Percentiles rank a stretch among this genome's conserved stretches.
Conservation (phyloP, 2,888 invertebrate genomes). For the Platypus cylindrus region DNA sequence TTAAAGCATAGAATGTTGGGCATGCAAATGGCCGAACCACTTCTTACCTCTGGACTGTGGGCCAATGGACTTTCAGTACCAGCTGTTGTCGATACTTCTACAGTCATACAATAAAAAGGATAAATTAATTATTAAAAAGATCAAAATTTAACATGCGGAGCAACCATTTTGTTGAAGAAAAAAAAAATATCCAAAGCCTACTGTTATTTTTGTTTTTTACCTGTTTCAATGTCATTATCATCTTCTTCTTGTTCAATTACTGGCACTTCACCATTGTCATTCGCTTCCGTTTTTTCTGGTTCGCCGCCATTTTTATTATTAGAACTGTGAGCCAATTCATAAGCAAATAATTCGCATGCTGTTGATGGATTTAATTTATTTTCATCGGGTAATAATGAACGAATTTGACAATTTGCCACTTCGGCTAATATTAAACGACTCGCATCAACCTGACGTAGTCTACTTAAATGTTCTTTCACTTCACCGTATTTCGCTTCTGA, state of each 20-base stretch:
- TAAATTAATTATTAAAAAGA: no score
- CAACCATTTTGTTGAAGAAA: slow-evolving; percentile 1
- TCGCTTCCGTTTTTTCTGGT: no score
- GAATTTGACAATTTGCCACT: slow-evolving; percentile 52
- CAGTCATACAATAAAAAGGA: slow-evolving; percentile 16
- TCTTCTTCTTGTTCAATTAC: slow-evolving; percentile 17
- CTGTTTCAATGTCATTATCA: slow-evolving; percentile 19
- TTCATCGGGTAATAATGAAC: slow-evolving; percentile 42
- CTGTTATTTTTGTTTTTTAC: no score
- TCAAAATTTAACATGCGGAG: not conserved
- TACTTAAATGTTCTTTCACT: slow-evolving; percentile 57
- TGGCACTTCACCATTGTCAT: slow-evolving; percentile 19
- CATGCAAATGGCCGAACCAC: slow-evolving; percentile 70
- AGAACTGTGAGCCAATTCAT: slow-evolving; percentile 61
- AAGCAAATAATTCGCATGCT: slow-evolving; percentile 50
- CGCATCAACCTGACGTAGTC: slow-evolving; percentile 47
- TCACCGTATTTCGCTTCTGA: slow-evolving; percentile 71
- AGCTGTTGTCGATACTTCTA: slow-evolving; percentile 28
- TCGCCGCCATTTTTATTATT: no score
- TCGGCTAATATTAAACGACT: slow-evolving; percentile 59
- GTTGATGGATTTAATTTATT: slow-evolving; percentile 39
- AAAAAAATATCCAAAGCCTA: slow-evolving; percentile 1
- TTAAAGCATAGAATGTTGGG: slow-evolving; percentile 77
- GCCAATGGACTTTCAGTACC: slow-evolving; percentile 30
- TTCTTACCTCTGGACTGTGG: slow-evolving; percentile 49